phyloP scores from a whole-genome alignment of 2,797 vertebrate genomes.

The Cercopithecus mitis region DNA sequence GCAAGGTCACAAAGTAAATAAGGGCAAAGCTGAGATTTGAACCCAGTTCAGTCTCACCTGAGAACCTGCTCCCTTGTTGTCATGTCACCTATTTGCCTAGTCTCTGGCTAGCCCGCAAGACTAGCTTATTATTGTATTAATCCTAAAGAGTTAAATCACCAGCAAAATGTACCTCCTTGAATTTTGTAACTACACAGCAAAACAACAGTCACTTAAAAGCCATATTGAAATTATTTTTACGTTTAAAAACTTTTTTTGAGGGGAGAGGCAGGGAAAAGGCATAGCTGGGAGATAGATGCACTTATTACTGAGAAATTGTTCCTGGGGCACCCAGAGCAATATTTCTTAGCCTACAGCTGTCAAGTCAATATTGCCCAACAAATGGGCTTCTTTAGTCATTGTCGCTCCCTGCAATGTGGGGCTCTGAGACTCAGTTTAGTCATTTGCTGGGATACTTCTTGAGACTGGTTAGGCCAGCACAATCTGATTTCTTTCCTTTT shows the following conservation, averaged over 20 bases:
- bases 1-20: neutral
- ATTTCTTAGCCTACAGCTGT: conserved; percentile 47
- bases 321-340: neutral
- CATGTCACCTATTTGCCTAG: neutral
- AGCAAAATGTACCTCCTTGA: neutral
- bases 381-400: neutral
- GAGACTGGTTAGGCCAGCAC: neutral
- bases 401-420: neutral
- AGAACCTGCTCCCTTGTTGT: neutral
- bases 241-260: conserved; percentile 7
- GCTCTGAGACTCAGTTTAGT: neutral
- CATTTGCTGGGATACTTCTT: conserved; percentile 14
- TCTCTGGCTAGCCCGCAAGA: neutral
- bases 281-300: conserved; percentile 5
- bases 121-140: neutral
- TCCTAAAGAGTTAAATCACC: neutral
- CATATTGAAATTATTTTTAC: conserved; percentile 41
- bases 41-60: neutral
- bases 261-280: neutral
- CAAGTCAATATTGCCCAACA: neutral
- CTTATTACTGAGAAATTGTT: conserved; percentile 45
- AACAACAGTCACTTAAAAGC: neutral
- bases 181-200: neutral
- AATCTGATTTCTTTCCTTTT: conserved; percentile 47
- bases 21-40: neutral